Percentiles rank a stretch among this genome's conserved stretches.
phyloP scores from a whole-genome alignment of 1,140 invertebrate species.

The Macrotrachela quadricornifera region DNA sequence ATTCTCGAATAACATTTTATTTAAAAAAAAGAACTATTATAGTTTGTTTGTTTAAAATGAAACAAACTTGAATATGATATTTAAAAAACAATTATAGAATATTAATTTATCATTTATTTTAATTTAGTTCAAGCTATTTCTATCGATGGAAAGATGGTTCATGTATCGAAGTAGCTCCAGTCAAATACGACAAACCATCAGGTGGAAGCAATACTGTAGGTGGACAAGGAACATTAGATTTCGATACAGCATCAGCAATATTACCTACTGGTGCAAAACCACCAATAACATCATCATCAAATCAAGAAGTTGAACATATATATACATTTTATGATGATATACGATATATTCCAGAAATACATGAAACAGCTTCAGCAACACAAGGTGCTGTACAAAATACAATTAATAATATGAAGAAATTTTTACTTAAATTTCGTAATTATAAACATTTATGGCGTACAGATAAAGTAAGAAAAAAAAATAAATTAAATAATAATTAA shows the following conservation, averaged over 20 bases:
- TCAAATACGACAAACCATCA: not conserved
- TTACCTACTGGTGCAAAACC: too few relatives aligned
- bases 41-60: too few relatives aligned
- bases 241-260: too few relatives aligned
- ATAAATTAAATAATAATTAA: not conserved
- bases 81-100: too few relatives aligned
- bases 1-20: too few relatives aligned
- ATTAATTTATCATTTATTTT: too few relatives aligned
- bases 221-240: too few relatives aligned
- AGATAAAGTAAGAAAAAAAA: conserved; percentile 49
- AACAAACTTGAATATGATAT: too few relatives aligned
- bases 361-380: conserved; percentile 41
- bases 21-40: too few relatives aligned
- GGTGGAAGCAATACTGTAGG: too few relatives aligned
- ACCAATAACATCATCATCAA: too few relatives aligned
- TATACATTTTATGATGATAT: conserved; percentile 56
- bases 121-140: conserved; percentile 43
- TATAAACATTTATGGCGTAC: conserved; percentile 55
- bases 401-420: conserved; percentile 39
- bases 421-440: conserved; percentile 49
- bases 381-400: conserved; percentile 42
- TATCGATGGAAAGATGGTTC: conserved; percentile 61
- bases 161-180: conserved; percentile 44
- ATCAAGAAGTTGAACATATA: conserved; percentile 36
- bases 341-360: conserved; percentile 41